Percentiles rank a stretch among this genome's conserved stretches.
Conservation (phyloP, 1,140 invertebrate genomes). For the Penaeus indicus region DNA sequence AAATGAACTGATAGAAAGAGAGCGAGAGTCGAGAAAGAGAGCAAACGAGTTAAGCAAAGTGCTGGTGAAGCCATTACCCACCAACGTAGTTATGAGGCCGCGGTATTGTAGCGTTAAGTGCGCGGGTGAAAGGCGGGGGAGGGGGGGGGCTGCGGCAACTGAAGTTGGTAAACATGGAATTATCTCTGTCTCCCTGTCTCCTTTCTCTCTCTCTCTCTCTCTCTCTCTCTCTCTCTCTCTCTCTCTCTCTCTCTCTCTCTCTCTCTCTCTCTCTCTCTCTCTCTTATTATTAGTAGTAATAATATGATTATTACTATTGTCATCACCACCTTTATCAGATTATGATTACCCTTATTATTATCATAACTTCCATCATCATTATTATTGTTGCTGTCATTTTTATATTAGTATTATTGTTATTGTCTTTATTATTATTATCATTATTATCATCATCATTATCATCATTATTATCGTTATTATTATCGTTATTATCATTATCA, state of each 20-base stretch:
- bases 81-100: too few relatives aligned
- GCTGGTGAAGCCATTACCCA: neutral
- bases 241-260: neutral
- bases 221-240: conserved; percentile 22
- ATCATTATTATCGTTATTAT: too few relatives aligned
- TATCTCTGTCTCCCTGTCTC: conserved; percentile 6
- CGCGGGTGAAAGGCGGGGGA: neutral
- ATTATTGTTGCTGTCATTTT: too few relatives aligned
- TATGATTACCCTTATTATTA: neutral
- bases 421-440: too few relatives aligned
- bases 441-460: too few relatives aligned
- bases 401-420: too few relatives aligned
- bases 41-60: neutral
- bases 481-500: too few relatives aligned
- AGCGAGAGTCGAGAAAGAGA: neutral
- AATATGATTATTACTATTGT: neutral
- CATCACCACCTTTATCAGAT: neutral
- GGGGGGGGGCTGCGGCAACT: neutral
- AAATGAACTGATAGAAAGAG: too few relatives aligned
- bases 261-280: conserved; percentile 7
- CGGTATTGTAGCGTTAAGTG: neutral
- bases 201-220: conserved; percentile 10
- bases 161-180: neutral
- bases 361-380: too few relatives aligned
- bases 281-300: neutral